Base-by-base conservation (phyloP, 2,888 invertebrate genomes). In the Drosophila bunnanda region DNA sequence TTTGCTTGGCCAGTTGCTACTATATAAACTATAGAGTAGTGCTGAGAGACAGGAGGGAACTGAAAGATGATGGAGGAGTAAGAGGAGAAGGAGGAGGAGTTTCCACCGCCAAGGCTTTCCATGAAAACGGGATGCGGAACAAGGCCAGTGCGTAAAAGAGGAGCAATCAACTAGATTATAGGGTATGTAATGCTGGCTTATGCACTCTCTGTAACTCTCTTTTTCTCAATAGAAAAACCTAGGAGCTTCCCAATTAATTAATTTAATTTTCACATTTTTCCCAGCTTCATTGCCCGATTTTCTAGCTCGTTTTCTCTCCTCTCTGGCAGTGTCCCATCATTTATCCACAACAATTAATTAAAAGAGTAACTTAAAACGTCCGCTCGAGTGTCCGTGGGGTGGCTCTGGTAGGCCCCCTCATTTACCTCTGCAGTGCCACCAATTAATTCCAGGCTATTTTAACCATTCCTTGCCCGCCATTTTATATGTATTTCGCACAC, bases 401-500 rank as follows among this genome's bases (percentile, higher is more conserved):
- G 56, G 57, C 43, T n/a, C n/a, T 25, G 43, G 52, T 32, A 59
- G 20, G 5, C 38, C 25, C 43, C 17, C 30, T 8, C 53, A n/a
- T 22, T 22, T 59, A 20, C 22, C 28, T 8, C 41, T 34, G 4
- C 12, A 36, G 50, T 28, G 64, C 67, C 68, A 69, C 57, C 74
- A 81, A 84, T 81, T 76, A 84, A 69, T 84, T 76, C 76, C 59
- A 66, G 44, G 69, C 65, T 58, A 77, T 77, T 75, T 71, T 55
- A 67, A 71, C 72, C 48, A 48, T 57, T 72, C 62, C 53, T 54
- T 46, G 44, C 54, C 74, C 55, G n/a, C 50, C 43, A 62, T 28
- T 56, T 52, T 15, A 9, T 9, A 48, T 73, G 28, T 56, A 56
- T 17, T 15, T 12, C 25, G 41, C 30, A 44, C 75, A 56, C 65